These are phyloP conservation scores for Epizoanthus rinbou DNA, from an alignment of 92 coral and sea anemone genomes.

Conservation along the genomic window DNA sequence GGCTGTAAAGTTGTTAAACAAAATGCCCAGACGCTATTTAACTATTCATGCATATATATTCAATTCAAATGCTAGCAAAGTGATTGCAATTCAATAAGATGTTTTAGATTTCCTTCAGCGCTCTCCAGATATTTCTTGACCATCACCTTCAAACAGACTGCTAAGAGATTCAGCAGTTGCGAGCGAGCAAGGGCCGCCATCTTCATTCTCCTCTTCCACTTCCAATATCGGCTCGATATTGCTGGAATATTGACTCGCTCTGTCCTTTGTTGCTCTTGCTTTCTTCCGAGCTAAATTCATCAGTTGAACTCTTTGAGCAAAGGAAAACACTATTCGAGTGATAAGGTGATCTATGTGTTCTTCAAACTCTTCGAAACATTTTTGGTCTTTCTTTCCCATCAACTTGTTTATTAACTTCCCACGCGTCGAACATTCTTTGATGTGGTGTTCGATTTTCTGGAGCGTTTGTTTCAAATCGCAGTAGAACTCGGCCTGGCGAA, in stretches of 20 bases:
- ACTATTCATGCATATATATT: neutral
- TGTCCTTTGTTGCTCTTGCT: slow-evolving; percentile 30
- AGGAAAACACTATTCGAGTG: slow-evolving; percentile 91
- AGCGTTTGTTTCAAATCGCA: slow-evolving; percentile 89
- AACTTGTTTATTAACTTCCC: slow-evolving; percentile 80
- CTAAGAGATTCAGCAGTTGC: slow-evolving; percentile 44
- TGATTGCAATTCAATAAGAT: neutral
- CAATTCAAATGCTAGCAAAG: neutral
- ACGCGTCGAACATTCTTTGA: slow-evolving; percentile 70
- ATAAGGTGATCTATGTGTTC: slow-evolving; percentile 81
- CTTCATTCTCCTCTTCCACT: slow-evolving; percentile 61
- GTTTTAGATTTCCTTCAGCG: slow-evolving; percentile 12
- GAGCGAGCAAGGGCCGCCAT: slow-evolving; percentile 33
- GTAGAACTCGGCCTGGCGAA: slow-evolving; percentile 93
- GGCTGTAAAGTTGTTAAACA: too few species aligned
- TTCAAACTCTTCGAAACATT: slow-evolving; percentile 76
- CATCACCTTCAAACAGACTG: slow-evolving; percentile 28
- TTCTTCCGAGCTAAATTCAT: slow-evolving; percentile 65
- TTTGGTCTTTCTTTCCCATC: slow-evolving; percentile 88
- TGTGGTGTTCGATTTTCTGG: slow-evolving; percentile 77
- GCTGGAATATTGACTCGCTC: slow-evolving; percentile 2
- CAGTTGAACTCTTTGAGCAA: slow-evolving; percentile 84
- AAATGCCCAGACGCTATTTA: slow-evolving; percentile 5
- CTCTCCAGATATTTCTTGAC: slow-evolving; percentile 42
- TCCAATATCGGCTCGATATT: slow-evolving; percentile 28